Conservation (phyloP, 1,140 invertebrate genomes). For the Anagrus nilaparvatae region DNA sequence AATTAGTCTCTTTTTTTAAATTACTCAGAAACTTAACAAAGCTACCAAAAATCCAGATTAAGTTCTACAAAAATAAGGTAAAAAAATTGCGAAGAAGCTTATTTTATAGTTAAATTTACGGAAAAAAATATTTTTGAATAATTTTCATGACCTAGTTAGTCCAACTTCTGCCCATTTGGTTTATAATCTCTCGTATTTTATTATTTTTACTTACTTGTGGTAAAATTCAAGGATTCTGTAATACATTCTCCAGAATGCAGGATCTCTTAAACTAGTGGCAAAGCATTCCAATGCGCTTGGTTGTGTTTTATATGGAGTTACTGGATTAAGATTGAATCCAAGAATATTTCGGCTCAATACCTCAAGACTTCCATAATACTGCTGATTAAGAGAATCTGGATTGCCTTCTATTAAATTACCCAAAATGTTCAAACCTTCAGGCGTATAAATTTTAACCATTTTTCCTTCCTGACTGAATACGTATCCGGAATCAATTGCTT, state of each 20-base stretch:
- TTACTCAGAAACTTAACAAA: neutral
- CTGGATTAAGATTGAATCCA: slow-evolving; percentile 30
- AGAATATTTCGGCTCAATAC: slow-evolving; percentile 31
- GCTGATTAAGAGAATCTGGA: slow-evolving; percentile 51
- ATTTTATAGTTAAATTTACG: neutral
- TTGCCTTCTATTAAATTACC: slow-evolving; percentile 57
- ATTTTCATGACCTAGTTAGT: too few species aligned
- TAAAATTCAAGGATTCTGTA: slow-evolving; percentile 40
- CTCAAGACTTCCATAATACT: slow-evolving; percentile 48
- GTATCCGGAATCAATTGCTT: slow-evolving; percentile 54
- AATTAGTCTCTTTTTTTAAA: too few species aligned
- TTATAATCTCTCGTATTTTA: too few species aligned
- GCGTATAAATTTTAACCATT: slow-evolving; percentile 28
- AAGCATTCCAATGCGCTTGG: slow-evolving; percentile 33
- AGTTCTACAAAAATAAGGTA: neutral
- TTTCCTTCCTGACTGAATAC: slow-evolving; percentile 38
- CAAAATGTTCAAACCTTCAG: slow-evolving; percentile 47
- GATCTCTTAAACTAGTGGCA: slow-evolving; percentile 40
- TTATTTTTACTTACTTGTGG: slow-evolving; percentile 31
- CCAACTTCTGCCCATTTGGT: too few species aligned
- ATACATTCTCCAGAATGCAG: slow-evolving; percentile 42
- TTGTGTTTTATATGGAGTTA: slow-evolving; percentile 29
- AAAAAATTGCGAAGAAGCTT: neutral
- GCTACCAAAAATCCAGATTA: neutral
- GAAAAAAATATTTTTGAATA: neutral